A percentile compares a stretch with the other conserved stretches of the same genome.
Conservation (phyloP, 2,888 invertebrate species). For the Antheraea assamensis region DNA sequence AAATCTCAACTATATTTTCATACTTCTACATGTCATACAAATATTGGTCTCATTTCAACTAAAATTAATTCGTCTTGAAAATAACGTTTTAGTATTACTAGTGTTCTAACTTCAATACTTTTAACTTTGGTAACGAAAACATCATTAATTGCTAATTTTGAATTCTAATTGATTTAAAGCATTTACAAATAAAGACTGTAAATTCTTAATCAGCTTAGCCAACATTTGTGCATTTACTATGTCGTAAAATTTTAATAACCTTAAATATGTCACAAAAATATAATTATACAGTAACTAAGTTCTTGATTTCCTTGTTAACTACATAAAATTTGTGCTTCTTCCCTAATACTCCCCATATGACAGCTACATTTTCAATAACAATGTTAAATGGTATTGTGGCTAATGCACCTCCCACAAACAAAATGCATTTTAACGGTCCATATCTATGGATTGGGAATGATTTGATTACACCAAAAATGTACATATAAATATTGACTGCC, state of each 20-base stretch:
- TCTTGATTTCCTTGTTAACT: constrained; percentile 94
- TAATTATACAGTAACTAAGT: constrained; percentile 84
- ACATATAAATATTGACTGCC: constrained; percentile 98
- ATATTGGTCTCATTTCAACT: background rate
- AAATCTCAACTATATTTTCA: background rate
- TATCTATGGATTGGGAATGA: constrained; percentile 95
- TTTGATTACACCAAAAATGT: constrained; percentile 98
- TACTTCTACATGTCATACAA: background rate
- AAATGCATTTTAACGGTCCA: constrained; percentile 88
- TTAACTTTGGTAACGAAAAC: constrained; percentile 46
- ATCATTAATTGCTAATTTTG: constrained; percentile 36
- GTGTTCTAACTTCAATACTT: constrained; percentile 28
- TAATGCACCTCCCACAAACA: constrained; percentile 93
- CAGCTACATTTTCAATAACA: constrained; percentile 96
- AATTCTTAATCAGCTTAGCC: constrained; percentile 45
- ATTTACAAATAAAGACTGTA: constrained; percentile 42
- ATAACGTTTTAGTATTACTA: constrained; percentile 16
- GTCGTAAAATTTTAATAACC: constrained; percentile 37
- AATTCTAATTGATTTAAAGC: constrained; percentile 36
- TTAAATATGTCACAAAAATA: constrained; percentile 39
- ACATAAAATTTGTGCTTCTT: constrained; percentile 98
- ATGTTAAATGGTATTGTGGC: constrained; percentile 96
- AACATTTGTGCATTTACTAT: constrained; percentile 69
- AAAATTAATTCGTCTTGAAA: background rate
- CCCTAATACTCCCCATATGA: constrained; percentile 96